Evolutionary conservation across 2,888 invertebrate genomes (phyloP).

Genomic region (Morpho achilles): DNA sequence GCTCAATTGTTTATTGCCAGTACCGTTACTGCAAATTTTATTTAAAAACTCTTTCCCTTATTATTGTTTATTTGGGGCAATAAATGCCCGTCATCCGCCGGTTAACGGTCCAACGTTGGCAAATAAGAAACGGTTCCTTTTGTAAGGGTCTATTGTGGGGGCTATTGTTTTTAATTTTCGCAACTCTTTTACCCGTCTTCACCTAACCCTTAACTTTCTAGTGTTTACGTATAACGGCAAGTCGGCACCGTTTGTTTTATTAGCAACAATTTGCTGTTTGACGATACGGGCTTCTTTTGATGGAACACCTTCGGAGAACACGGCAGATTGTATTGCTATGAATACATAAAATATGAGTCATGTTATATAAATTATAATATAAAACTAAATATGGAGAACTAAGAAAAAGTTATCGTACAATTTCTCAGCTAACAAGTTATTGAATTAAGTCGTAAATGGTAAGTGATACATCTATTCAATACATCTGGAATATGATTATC

Average conservation of each 20-base stretch:
- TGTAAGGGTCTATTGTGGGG: background rate
- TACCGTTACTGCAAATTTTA: background rate
- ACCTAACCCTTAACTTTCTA: slow-evolving; percentile 25
- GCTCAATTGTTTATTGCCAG: too few relatives aligned
- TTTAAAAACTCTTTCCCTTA: background rate
- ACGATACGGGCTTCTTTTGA: slow-evolving; percentile 15
- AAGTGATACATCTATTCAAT: too few relatives aligned
- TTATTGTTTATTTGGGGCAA: background rate
- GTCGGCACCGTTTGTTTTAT: slow-evolving; percentile 39
- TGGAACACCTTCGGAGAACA: background rate
- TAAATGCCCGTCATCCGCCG: too few relatives aligned
- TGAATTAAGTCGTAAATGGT: too few relatives aligned
- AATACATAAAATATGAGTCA: too few relatives aligned
- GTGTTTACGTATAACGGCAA: slow-evolving; percentile 27
- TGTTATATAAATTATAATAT: too few relatives aligned
- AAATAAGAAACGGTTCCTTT: slow-evolving; percentile 33
- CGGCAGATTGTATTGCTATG: too few relatives aligned
- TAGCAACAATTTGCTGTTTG: slow-evolving; percentile 24
- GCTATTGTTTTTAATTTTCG: slow-evolving; percentile 46
- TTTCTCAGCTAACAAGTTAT: too few relatives aligned
- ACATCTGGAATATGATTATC: too few relatives aligned
- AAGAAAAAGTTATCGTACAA: too few relatives aligned
- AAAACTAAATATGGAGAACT: too few relatives aligned
- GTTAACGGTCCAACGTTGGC: slow-evolving; percentile 15
- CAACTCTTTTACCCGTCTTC: slow-evolving; percentile 34